A percentile compares a stretch with the other conserved stretches of the same genome.
phyloP scores from a whole-genome alignment of 2,888 invertebrate species.

The Eupithecia inturbata region DNA sequence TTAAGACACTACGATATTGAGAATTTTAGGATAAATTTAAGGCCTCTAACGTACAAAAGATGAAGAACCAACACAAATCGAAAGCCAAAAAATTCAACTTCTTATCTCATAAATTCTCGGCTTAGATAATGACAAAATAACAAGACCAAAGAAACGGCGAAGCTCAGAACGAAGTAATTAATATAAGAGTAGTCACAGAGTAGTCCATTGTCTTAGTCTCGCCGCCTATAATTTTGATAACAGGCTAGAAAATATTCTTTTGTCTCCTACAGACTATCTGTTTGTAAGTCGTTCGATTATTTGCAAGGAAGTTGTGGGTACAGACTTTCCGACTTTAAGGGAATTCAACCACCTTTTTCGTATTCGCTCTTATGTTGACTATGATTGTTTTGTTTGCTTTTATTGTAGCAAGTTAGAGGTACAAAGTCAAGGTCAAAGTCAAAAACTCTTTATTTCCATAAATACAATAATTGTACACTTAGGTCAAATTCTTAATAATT shows the following conservation, averaged over 20 bases:
- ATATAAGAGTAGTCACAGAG: slow-evolving; percentile 74
- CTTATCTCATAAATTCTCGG: slow-evolving; percentile 28
- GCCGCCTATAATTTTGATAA: slow-evolving; percentile 81
- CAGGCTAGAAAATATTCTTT: slow-evolving; percentile 82
- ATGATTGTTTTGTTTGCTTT: not conserved
- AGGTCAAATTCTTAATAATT: no score
- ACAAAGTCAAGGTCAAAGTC: no score
- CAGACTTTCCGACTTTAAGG: slow-evolving; percentile 8
- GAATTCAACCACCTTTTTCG: not conserved
- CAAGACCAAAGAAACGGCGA: slow-evolving; percentile 67
- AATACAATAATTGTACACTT: no score
- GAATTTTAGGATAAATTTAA: no score
- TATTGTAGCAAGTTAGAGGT: not conserved
- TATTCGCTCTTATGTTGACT: not conserved
- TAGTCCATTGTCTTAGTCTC: slow-evolving; percentile 68
- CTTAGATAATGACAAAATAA: slow-evolving; percentile 56
- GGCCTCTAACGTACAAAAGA: not conserved
- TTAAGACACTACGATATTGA: not conserved
- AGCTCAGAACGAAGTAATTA: slow-evolving; percentile 71
- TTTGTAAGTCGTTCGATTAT: slow-evolving; percentile 75
- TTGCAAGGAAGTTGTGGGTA: slow-evolving; percentile 20
- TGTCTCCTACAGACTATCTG: slow-evolving; percentile 74
- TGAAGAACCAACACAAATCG: not conserved
- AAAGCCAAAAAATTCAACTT: slow-evolving; percentile 11
- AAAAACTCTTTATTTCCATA: no score